Evolutionary conservation across 2,888 invertebrate species (phyloP).

Genomic region (Sylvicola cinctus): DNA sequence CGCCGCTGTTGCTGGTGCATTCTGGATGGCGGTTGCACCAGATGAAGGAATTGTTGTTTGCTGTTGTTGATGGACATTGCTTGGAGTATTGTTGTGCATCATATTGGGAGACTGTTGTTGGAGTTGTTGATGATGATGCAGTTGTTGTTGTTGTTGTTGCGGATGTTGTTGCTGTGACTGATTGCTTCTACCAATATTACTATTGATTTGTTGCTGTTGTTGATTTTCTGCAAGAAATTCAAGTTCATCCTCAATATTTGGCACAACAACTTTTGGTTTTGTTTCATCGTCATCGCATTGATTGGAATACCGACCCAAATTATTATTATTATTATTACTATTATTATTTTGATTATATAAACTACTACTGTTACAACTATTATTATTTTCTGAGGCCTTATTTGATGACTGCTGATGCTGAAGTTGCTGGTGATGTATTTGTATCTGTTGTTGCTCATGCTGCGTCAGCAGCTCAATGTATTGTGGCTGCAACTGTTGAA

Average conservation of each 20-base stretch:
- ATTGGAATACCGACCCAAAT: too few relatives aligned
- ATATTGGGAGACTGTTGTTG: slow-evolving; percentile 12
- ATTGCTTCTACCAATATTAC: slow-evolving; percentile 31
- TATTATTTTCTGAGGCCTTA: too few relatives aligned
- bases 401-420: background rate
- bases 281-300: slow-evolving; percentile 33
- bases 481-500: slow-evolving; percentile 10
- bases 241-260: slow-evolving; percentile 74
- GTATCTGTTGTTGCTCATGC: slow-evolving; percentile 12
- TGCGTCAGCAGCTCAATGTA: background rate
- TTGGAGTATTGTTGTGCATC: slow-evolving; percentile 14
- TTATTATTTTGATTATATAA: background rate
- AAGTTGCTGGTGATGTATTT: background rate
- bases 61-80: slow-evolving; percentile 9
- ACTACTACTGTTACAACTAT: too few relatives aligned
- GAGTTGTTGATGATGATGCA: slow-evolving; percentile 8
- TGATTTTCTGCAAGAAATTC: slow-evolving; percentile 46
- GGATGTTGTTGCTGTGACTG: slow-evolving; percentile 24
- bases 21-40: slow-evolving; percentile 6
- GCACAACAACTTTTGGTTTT: slow-evolving; percentile 68
- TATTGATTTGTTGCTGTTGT: background rate
- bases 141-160: slow-evolving; percentile 24
- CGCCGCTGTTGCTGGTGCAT: slow-evolving; percentile 16
- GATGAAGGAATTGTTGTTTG: slow-evolving; percentile 7
- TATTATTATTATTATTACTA: slow-evolving; percentile 9